Conservation (phyloP, 2,888 invertebrate species). For the Phyto melanocephala region DNA sequence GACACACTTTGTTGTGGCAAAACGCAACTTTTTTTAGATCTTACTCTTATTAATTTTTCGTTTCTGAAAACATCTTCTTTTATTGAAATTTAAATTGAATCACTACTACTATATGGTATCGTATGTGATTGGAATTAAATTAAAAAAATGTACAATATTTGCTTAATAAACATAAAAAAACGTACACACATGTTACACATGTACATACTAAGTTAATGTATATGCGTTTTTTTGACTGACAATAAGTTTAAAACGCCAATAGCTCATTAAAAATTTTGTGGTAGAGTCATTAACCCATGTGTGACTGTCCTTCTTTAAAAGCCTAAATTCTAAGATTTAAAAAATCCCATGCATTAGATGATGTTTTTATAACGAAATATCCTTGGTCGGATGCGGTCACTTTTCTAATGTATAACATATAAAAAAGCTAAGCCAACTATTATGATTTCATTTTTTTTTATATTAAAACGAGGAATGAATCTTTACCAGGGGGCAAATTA, state of each 20-base stretch:
- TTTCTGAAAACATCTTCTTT: conserved; percentile 29
- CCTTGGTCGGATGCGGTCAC: no score
- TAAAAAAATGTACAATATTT: conserved; percentile 44
- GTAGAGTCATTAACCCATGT: conserved; percentile 24
- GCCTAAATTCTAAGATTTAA: not conserved
- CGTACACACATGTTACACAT: not conserved
- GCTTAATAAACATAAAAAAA: conserved; percentile 40
- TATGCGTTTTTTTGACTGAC: conserved; percentile 53
- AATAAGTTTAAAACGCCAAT: conserved; percentile 53
- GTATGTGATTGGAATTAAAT: conserved; percentile 63
- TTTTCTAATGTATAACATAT: no score
- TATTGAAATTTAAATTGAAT: conserved; percentile 49
- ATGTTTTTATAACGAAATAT: no score
- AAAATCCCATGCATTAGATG: no score
- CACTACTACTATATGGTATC: conserved; percentile 23
- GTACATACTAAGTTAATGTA: conserved; percentile 6
- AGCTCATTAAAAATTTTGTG: conserved; percentile 25
- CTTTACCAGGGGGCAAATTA: no score
- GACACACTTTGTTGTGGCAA: conserved; percentile 38
- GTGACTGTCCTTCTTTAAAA: not conserved
- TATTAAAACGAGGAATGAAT: no score
- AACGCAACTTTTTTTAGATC: conserved; percentile 17
- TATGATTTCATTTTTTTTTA: no score
- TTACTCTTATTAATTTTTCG: conserved; percentile 28
- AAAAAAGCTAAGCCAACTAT: no score